These are phyloP conservation scores for Salticus scenicus DNA, from an alignment of 2,888 invertebrate genomes.

Conservation along the genomic window DNA sequence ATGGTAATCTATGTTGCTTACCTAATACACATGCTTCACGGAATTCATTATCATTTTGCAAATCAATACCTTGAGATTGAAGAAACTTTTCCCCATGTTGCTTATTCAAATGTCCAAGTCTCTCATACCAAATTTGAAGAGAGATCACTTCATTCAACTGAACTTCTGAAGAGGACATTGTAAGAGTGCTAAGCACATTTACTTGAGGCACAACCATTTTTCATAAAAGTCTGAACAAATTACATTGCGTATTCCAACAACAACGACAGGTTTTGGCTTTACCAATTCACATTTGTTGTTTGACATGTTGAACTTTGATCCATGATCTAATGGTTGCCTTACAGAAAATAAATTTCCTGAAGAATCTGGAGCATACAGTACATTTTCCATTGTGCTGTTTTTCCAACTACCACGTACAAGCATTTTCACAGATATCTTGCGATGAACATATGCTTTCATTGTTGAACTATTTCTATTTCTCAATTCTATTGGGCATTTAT, in stretches of 20 bases:
- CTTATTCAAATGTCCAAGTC: not conserved
- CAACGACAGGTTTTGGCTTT: not conserved
- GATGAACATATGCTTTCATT: no score
- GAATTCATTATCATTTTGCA: not conserved
- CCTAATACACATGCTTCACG: not conserved
- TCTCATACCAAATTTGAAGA: no score
- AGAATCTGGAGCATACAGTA: not conserved
- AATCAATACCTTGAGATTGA: not conserved
- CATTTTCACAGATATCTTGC: no score
- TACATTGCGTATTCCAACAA: not conserved
- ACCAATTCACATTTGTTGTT: not conserved
- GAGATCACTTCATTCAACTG: no score
- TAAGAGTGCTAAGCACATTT: no score
- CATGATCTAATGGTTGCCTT: not conserved
- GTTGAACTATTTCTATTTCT: no score
- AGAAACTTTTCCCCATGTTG: not conserved
- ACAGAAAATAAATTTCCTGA: constrained; percentile 4
- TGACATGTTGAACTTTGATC: not conserved
- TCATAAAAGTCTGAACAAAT: no score
- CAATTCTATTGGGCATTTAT: no score
- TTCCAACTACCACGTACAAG: not conserved
- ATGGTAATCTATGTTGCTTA: constrained; percentile 1
- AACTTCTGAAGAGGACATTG: no score
- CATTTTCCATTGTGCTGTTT: not conserved
- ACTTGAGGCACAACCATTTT: no score